These are phyloP conservation scores for Cololabis saira DNA, from an alignment of 2,113 vertebrate species.

Conservation along the genomic window DNA sequence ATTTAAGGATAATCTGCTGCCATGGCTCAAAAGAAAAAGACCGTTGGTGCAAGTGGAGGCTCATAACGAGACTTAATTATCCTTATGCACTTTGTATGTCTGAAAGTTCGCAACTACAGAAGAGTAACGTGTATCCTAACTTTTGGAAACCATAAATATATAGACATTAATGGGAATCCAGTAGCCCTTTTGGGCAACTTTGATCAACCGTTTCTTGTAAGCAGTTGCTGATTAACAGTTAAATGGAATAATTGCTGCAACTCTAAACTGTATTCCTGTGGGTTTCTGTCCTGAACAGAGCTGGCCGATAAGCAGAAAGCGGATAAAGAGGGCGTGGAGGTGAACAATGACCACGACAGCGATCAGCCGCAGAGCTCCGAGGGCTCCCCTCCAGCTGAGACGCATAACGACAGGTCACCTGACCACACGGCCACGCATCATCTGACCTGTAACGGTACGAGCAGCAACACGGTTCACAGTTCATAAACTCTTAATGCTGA, in stretches of 20 bases:
- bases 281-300: slow-evolving; percentile 46
- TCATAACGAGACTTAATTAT: no score
- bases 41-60: no score
- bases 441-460: slow-evolving; percentile 68
- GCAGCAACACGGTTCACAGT: background rate
- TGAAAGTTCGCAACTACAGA: no score
- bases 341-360: background rate
- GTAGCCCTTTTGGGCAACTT: no score
- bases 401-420: slow-evolving; percentile 20
- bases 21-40: no score
- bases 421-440: slow-evolving; percentile 34
- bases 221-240: background rate
- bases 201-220: no score
- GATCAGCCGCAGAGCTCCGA: slow-evolving; percentile 48
- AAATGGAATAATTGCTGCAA: background rate
- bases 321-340: slow-evolving; percentile 24
- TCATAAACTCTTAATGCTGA: no score
- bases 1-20: no score
- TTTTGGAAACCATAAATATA: no score
- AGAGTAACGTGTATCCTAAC: no score
- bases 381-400: slow-evolving; percentile 4
- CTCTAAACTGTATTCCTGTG: background rate
- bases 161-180: no score
- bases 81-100: no score
- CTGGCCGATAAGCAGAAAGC: slow-evolving; percentile 66